Conservation (phyloP, 2,888 invertebrate genomes). For the Actias luna region DNA sequence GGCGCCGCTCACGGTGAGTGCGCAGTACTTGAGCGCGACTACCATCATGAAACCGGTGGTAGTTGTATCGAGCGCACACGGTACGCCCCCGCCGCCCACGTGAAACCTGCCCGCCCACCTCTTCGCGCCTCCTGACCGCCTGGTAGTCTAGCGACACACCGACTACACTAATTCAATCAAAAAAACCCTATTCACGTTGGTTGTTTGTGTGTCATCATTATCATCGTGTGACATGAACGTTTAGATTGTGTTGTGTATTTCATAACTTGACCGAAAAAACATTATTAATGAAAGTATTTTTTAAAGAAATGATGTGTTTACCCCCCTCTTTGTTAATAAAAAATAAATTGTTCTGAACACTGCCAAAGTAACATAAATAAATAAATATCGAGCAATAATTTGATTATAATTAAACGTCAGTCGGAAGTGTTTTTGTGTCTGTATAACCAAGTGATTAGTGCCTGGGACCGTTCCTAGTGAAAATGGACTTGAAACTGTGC, state of each 20-base stretch:
- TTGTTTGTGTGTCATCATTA: neutral
- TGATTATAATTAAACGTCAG: constrained; percentile 9
- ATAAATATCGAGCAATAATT: constrained; percentile 38
- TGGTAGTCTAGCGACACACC: constrained; percentile 25
- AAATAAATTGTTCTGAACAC: constrained; percentile 25
- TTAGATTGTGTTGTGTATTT: neutral
- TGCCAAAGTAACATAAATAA: constrained; percentile 40
- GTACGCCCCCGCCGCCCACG: constrained; percentile 34
- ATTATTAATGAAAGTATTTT: too few species aligned
- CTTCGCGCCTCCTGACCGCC: constrained; percentile 30
- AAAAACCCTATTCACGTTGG: constrained; percentile 1
- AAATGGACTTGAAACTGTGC: constrained; percentile 4
- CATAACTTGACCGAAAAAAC: too few species aligned
- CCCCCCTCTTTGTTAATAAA: neutral
- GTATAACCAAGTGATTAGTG: constrained; percentile 16
- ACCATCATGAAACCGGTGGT: constrained; percentile 86
- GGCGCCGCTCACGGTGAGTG: constrained; percentile 84
- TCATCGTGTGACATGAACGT: neutral
- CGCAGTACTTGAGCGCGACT: constrained; percentile 84
- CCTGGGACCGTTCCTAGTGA: constrained; percentile 23
- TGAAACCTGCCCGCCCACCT: constrained; percentile 26
- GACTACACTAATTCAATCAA: constrained; percentile 6
- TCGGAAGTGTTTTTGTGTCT: neutral
- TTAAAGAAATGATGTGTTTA: neutral
- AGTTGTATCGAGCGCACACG: constrained; percentile 74